Percentiles rank a stretch among this genome's conserved stretches.
These are phyloP conservation scores for Cephus spinipes DNA, from an alignment of 2,888 invertebrate genomes.

Conservation along the genomic window DNA sequence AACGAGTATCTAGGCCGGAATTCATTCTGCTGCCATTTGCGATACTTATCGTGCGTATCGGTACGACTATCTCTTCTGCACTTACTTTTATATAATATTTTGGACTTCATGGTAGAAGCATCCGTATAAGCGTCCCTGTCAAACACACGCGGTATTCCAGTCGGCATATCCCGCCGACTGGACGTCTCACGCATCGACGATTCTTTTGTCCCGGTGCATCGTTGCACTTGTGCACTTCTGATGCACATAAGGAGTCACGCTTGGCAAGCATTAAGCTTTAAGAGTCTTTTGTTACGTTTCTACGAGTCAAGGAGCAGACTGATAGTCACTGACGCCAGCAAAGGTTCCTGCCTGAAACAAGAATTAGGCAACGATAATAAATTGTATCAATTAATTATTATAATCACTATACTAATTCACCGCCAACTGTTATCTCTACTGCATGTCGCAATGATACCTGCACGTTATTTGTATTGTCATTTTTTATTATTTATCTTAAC, in stretches of 20 bases:
- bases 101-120: background rate
- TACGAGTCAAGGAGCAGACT: background rate
- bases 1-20: constrained; percentile 16
- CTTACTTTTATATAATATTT: background rate
- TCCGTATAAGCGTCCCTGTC: background rate
- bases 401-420: background rate
- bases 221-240: background rate
- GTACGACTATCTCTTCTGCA: background rate
- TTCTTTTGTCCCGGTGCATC: background rate
- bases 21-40: background rate
- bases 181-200: background rate
- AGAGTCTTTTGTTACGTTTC: background rate
- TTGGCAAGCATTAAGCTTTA: background rate
- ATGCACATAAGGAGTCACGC: background rate
- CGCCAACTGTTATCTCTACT: background rate
- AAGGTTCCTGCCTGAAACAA: background rate
- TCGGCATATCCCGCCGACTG: background rate
- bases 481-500: background rate
- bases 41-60: background rate
- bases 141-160: background rate
- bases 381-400: background rate
- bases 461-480: background rate
- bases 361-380: background rate
- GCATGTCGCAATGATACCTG: background rate
- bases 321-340: background rate